A percentile compares a stretch with the other conserved stretches of the same genome.
These are phyloP conservation scores for Drosophila anomelani DNA, from an alignment of 2,888 invertebrate genomes.

Conservation along the genomic window DNA sequence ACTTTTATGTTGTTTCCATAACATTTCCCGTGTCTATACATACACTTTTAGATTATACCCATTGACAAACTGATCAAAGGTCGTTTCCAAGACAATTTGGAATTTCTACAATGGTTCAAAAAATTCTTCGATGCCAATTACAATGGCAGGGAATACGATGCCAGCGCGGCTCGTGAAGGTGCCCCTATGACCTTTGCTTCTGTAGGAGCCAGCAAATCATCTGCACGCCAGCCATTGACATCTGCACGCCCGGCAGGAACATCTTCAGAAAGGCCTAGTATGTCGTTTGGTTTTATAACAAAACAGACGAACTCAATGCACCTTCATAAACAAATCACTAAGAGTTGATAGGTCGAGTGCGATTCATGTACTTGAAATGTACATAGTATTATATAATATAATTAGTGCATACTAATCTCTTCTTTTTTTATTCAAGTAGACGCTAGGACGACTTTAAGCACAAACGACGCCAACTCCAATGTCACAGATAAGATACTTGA, in stretches of 20 bases:
- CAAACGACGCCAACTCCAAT: not conserved
- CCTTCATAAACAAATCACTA: too few species aligned
- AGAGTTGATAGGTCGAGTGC: too few species aligned
- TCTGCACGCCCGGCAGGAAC: constrained; percentile 46
- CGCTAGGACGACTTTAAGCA: constrained; percentile 40
- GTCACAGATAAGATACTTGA: too few species aligned
- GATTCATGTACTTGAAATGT: too few species aligned
- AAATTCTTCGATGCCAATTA: constrained; percentile 99
- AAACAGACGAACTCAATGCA: too few species aligned
- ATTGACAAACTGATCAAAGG: constrained; percentile 93
- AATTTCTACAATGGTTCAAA: constrained; percentile 99
- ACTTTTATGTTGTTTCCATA: too few species aligned
- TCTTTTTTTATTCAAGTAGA: constrained; percentile 66
- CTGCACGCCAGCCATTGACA: constrained; percentile 63
- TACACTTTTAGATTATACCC: constrained; percentile 84
- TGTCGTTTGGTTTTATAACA: too few species aligned
- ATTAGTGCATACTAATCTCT: too few species aligned
- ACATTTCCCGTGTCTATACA: not conserved
- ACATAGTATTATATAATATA: too few species aligned
- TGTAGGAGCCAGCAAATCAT: constrained; percentile 65
- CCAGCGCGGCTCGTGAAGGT: constrained; percentile 93
- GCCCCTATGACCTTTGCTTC: constrained; percentile 92
- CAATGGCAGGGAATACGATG: constrained; percentile 96
- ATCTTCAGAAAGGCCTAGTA: constrained; percentile 22
- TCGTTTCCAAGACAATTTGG: constrained; percentile 99